Evolutionary conservation across 2,113 vertebrate species (phyloP).

Genomic region (Cynoglossus semilaevis): DNA sequence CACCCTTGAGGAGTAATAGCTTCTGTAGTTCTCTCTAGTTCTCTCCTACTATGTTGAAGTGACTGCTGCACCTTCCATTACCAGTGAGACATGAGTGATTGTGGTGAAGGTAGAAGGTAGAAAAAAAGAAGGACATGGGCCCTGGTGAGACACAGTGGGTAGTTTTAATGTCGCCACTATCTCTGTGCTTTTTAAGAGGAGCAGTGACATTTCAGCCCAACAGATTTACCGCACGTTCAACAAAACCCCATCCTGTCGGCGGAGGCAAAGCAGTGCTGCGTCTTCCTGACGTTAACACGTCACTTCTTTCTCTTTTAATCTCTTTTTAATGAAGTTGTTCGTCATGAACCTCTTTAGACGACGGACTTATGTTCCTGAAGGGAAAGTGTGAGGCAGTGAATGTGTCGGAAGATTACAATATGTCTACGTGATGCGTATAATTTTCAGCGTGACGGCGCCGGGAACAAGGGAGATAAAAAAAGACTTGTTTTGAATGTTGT

Average conservation of each 20-base stretch:
- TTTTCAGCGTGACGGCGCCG: constrained; percentile 38
- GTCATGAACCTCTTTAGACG: constrained; percentile 29
- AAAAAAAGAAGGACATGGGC: constrained; percentile 56
- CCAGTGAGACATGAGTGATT: constrained; percentile 60
- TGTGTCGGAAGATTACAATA: constrained; percentile 41
- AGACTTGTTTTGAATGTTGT: constrained; percentile 24
- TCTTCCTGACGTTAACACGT: too few species aligned
- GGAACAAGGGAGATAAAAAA: constrained; percentile 46
- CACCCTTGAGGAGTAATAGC: constrained; percentile 66
- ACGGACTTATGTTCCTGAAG: constrained; percentile 40
- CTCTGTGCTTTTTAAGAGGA: constrained; percentile 15
- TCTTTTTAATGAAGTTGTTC: too few species aligned
- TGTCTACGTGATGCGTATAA: constrained; percentile 55
- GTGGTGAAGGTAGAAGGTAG: constrained; percentile 44
- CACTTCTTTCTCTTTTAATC: too few species aligned
- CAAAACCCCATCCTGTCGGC: background rate
- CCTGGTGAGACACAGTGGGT: constrained; percentile 15
- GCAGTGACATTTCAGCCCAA: constrained; percentile 17
- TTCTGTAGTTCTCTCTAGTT: constrained; percentile 19
- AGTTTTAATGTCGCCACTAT: constrained; percentile 6
- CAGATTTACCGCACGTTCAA: constrained; percentile 5
- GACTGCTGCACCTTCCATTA: constrained; percentile 66
- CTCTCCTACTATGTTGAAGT: constrained; percentile 53
- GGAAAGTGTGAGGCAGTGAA: constrained; percentile 23
- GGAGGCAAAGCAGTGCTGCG: too few species aligned